Base-by-base conservation (phyloP, 2,113 vertebrate species). In the Melanerpes aurifrons region DNA sequence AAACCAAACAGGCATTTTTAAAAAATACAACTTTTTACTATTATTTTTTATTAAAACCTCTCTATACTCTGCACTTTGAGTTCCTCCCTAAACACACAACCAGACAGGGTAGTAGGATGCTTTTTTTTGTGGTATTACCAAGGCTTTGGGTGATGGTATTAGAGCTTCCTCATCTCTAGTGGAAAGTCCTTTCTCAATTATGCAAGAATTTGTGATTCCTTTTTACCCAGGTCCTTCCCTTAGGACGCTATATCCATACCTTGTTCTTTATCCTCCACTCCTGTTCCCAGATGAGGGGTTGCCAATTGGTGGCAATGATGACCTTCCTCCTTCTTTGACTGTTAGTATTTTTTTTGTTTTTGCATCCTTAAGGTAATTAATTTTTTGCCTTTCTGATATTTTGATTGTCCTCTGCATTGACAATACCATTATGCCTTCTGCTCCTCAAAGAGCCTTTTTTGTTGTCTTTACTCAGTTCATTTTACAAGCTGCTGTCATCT, bases 181-280 rank as follows among this genome's bases (percentile, higher is more conserved):
- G 13, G 48, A 57, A 82, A 66, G 28, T 40, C 22, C 22, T 90
- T 80, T 24, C 12, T 10, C n/a, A 54, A 2, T 79, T 75, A 24
- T 40, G 7, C 22, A 66, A 79, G 56, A 79, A 69, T 80, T 70
- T 20, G 15, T 77, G 47, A 32, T 53, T 58, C 7, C 17, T 67
- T 85, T 76, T 87, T 35, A 64, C 7, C 12, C 4, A 16, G 5
- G 3, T 50, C 48, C 31, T 77, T 80, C 24, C 35, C 11, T 12
- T 3, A 17, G 16, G 10, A 47, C 8, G 3, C 3, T 70, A 5
- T 50, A 68, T 15, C 25, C 1, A 0, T 75, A 12, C 9, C 26
- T 61, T 21, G 9, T 71, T 67, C 19, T 71, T 89, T 71, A 15
- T 26, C 8, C 9, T 68, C 29, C 26, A 40, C 13, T 48, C 5